phyloP scores from a whole-genome alignment of 1,140 invertebrate genomes.

The Atta texana region DNA sequence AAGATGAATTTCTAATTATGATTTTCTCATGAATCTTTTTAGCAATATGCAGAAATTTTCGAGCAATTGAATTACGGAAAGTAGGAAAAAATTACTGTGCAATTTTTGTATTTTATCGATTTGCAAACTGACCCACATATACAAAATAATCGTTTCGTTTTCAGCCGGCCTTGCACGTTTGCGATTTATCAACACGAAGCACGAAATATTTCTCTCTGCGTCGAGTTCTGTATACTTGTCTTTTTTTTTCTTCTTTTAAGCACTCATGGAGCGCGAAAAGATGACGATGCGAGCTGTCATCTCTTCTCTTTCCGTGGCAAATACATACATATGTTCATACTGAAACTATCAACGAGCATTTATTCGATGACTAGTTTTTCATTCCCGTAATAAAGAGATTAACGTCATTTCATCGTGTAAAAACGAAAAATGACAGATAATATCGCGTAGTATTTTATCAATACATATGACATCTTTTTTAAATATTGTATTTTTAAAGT shows the following conservation, averaged over 20 bases:
- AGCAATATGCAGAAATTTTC: neutral
- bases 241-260: slow-evolving; percentile 31
- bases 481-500: neutral
- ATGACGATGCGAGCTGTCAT: slow-evolving; percentile 60
- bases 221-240: neutral
- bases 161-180: slow-evolving; percentile 1
- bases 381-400: slow-evolving; percentile 20
- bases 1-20: neutral
- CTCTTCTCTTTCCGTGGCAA: slow-evolving; percentile 44
- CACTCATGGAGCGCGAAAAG: slow-evolving; percentile 20
- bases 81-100: neutral
- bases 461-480: neutral
- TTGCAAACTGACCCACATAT: neutral
- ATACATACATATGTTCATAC: slow-evolving; percentile 34
- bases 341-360: slow-evolving; percentile 65
- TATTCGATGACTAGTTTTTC: slow-evolving; percentile 37
- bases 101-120: neutral
- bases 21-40: neutral
- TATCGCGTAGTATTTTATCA: neutral
- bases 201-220: slow-evolving; percentile 33
- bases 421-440: neutral
- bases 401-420: neutral
- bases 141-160: neutral
- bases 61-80: neutral
- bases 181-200: slow-evolving; percentile 12